Evolutionary conservation across 1,140 invertebrate genomes (phyloP), one percentile per base, ranked within the genome.

Genomic region (Trinorchestia longiramus): DNA sequence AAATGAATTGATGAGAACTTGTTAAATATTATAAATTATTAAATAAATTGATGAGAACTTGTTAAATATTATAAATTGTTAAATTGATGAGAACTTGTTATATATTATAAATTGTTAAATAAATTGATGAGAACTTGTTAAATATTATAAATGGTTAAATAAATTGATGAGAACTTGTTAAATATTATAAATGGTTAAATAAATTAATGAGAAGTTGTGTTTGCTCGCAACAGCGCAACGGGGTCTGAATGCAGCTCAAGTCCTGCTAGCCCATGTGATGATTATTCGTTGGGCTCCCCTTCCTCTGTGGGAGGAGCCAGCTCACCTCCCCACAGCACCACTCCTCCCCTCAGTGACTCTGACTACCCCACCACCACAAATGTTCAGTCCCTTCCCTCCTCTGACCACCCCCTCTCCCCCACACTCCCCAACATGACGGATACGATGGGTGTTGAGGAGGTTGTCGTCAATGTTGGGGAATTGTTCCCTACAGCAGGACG

Each of bases 381-480:
- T 87, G 77, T 91, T 43, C 62, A 95, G 88, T 95, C 91, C 44
- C n/a, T 77, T 44, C 94, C 87, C 44, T 94, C 92, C 17, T 57
- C 96, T 8, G 96, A 96, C 95, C 96, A 97, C 95, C 96, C 96
- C 36, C 88, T 97, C 19, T 97, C 96, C 87, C 96, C 96, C 41
- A 92, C 95, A 40, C 41, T 96, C 43, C 62, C 95, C 43, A 91
- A 62, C 96, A 47, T 44, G 43, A 42, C 40, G 23, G 88, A 95
- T n/a, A 43, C 53, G 40, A 62, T 45, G 41, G 95, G 62, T 0
- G 95, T 47, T 95, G 95, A 87, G 44, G 88, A 90, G 47, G 44
- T 94, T 19, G 53, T 94, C 17, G 95, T 94, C 44, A 94, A 94
- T 40, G 92, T 94, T 94, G 92, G 92, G 92, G 92, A 94, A n/a